phyloP scores from a whole-genome alignment of 2,888 invertebrate species.

The Himalopsyche japonica region DNA sequence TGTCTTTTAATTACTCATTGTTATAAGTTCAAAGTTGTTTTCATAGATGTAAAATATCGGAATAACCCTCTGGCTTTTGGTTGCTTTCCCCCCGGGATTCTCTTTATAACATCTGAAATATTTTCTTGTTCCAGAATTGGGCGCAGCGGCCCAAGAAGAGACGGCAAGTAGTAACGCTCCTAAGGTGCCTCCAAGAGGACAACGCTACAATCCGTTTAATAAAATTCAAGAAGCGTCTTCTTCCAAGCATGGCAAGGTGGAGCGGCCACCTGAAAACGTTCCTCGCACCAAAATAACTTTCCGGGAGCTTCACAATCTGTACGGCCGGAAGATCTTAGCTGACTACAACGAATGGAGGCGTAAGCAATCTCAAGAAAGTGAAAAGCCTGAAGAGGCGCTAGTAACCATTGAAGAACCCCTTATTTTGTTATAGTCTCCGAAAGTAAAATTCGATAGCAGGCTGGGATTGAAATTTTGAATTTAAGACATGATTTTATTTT shows the following conservation, averaged over 20 bases:
- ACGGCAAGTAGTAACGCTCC: slow-evolving; percentile 60
- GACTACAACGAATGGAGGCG: slow-evolving; percentile 73
- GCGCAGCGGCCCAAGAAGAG: slow-evolving; percentile 53
- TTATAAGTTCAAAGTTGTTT: no score
- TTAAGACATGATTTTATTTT: no score
- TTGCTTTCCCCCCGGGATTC: no score
- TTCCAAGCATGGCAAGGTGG: slow-evolving; percentile 18
- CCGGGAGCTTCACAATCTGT: slow-evolving; percentile 70
- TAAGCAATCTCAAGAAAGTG: slow-evolving; percentile 44
- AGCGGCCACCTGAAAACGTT: slow-evolving; percentile 47
- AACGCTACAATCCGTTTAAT: slow-evolving; percentile 83
- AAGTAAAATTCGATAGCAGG: no score
- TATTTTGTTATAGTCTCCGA: slow-evolving; percentile 20
- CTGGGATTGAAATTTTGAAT: no score
- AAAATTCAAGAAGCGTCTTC: slow-evolving; percentile 51
- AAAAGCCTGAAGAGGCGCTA: not conserved
- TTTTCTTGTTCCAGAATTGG: slow-evolving; percentile 39
- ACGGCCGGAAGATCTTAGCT: slow-evolving; percentile 68
- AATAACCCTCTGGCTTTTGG: no score
- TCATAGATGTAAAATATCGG: no score
- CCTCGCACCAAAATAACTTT: slow-evolving; percentile 63
- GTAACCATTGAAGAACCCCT: slow-evolving; percentile 6
- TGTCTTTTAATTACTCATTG: no score
- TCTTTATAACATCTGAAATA: no score
- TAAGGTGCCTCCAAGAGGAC: slow-evolving; percentile 72